Evolutionary conservation across 2,797 vertebrate genomes (phyloP).

Genomic region (Silurus aristotelis): DNA sequence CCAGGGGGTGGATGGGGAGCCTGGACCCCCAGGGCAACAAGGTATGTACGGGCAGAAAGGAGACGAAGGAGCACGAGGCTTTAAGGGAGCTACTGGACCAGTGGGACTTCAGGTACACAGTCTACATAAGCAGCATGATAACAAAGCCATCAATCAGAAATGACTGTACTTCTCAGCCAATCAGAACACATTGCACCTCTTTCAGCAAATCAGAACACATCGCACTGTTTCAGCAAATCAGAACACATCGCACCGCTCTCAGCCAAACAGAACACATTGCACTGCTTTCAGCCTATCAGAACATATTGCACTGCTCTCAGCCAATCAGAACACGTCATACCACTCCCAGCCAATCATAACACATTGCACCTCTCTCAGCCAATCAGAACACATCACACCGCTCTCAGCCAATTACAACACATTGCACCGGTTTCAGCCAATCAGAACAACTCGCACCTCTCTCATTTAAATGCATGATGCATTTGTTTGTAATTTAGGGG

Average conservation of each 20-base stretch:
- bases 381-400: neutral
- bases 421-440: neutral
- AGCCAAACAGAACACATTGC: neutral
- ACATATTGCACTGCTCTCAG: neutral
- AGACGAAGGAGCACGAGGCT: conserved; percentile 91
- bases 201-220: neutral
- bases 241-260: neutral
- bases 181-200: neutral
- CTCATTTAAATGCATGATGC: neutral
- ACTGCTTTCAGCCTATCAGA: neutral
- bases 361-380: neutral
- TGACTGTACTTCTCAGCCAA: neutral
- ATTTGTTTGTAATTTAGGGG: conserved; percentile 72
- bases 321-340: neutral
- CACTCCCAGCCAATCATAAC: neutral
- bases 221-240: neutral
- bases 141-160: neutral
- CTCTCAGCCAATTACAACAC: neutral
- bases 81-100: conserved; percentile 88
- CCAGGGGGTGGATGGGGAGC: conserved; percentile 87
- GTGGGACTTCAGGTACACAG: conserved; percentile 90
- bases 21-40: conserved; percentile 89
- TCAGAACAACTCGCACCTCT: neutral
- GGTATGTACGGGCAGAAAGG: conserved; percentile 97
- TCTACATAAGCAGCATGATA: neutral